phyloP scores from a whole-genome alignment of 2,888 invertebrate species.

The Cephus nigrinus region DNA sequence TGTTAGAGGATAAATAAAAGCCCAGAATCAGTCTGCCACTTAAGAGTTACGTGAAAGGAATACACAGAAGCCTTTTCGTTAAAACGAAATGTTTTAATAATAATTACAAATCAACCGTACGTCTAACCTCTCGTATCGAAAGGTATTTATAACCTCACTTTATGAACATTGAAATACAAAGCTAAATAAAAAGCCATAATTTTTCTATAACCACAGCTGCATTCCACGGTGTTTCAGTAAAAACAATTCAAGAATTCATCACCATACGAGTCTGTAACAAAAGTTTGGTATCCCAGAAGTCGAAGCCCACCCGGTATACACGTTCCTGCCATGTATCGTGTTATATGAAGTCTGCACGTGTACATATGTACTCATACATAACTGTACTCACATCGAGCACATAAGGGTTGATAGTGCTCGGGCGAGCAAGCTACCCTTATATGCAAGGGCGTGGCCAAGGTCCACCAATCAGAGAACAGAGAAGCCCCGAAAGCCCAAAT shows the following conservation, averaged over 20 bases:
- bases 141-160: neutral
- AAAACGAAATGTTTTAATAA: neutral
- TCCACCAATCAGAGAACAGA: slow-evolving; percentile 56
- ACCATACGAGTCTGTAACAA: neutral
- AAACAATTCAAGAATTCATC: neutral
- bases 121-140: neutral
- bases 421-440: slow-evolving; percentile 55
- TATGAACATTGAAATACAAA: neutral
- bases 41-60: neutral
- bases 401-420: slow-evolving; percentile 58
- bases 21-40: neutral
- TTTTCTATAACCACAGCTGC: neutral
- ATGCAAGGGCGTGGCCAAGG: slow-evolving; percentile 61
- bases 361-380: slow-evolving; percentile 39
- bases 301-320: slow-evolving; percentile 21
- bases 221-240: neutral
- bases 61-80: neutral
- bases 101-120: neutral
- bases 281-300: neutral
- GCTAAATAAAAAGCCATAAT: too few relatives aligned
- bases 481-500: slow-evolving; percentile 56
- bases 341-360: slow-evolving; percentile 21
- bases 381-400: slow-evolving; percentile 49
- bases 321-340: slow-evolving; percentile 29
- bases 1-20: neutral